Conservation (phyloP, 2,113 vertebrate species). For the Tupaia tana region DNA sequence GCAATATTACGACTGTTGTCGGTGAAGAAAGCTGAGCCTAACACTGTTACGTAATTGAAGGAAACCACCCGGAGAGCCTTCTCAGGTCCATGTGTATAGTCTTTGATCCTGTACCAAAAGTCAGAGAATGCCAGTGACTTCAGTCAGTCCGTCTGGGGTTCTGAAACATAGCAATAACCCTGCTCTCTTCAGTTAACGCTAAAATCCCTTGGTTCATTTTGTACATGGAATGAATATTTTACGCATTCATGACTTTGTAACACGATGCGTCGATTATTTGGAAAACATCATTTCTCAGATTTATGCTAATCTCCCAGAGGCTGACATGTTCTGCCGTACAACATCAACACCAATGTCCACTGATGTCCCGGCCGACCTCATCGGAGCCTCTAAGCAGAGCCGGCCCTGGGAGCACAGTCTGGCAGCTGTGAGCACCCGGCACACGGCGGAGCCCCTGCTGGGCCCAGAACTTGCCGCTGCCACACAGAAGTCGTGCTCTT, state of each 20-base stretch:
- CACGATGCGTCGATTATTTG: background rate
- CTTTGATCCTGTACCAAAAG: background rate
- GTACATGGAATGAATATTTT: background rate
- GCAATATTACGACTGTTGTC: background rate
- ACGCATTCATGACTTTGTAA: background rate
- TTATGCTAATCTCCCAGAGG: background rate
- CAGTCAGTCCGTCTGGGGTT: background rate
- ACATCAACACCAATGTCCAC: background rate
- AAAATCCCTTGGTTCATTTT: background rate
- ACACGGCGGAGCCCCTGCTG: too few relatives aligned
- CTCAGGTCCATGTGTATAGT: background rate
- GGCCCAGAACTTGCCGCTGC: too few relatives aligned
- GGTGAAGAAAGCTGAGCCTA: background rate
- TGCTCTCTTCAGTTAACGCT: background rate
- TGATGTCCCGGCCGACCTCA: background rate
- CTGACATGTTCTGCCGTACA: background rate
- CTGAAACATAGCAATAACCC: background rate
- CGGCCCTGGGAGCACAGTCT: too few relatives aligned
- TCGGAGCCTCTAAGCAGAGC: background rate
- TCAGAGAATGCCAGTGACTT: background rate
- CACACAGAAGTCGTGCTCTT: too few relatives aligned
- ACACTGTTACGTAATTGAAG: background rate
- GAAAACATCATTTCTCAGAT: background rate
- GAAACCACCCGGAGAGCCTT: background rate
- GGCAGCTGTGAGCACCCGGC: too few relatives aligned